Percentiles rank a stretch among this genome's conserved stretches.
phyloP scores from a whole-genome alignment of 1,140 invertebrate genomes.

The Zaprionus kolodkinae region DNA sequence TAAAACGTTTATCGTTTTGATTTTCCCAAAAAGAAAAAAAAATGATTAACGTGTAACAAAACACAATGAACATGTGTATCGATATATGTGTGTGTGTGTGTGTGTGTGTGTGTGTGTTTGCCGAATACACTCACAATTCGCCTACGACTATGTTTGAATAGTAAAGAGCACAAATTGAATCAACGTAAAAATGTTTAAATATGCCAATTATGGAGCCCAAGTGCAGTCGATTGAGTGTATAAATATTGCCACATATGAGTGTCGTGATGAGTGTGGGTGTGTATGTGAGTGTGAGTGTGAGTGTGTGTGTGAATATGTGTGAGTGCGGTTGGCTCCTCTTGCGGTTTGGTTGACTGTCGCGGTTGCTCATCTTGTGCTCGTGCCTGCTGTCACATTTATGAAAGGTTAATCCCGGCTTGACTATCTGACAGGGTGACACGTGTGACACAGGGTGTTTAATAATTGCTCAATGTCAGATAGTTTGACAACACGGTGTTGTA shows the following conservation, averaged over 20 bases:
- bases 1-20: background rate
- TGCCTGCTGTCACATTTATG: conserved; percentile 34
- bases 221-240: conserved; percentile 33
- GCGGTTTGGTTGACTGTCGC: conserved; percentile 27
- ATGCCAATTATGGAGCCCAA: conserved; percentile 16
- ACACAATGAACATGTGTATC: background rate
- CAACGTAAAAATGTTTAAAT: background rate
- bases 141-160: background rate
- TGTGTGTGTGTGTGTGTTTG: too few relatives aligned
- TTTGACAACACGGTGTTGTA: conserved; percentile 61
- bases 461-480: conserved; percentile 73
- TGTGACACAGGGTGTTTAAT: conserved; percentile 56
- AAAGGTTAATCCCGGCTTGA: conserved; percentile 67
- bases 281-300: background rate
- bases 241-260: conserved; percentile 26
- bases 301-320: background rate
- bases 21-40: background rate
- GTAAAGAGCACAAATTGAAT: background rate
- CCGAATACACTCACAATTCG: background rate
- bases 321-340: conserved; percentile 13
- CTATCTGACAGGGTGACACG: conserved; percentile 54
- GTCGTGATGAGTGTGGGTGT: conserved; percentile 10
- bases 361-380: conserved; percentile 16
- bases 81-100: too few relatives aligned
- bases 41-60: background rate